Conservation (phyloP, 2,888 invertebrate genomes). For the Aquatica leii region DNA sequence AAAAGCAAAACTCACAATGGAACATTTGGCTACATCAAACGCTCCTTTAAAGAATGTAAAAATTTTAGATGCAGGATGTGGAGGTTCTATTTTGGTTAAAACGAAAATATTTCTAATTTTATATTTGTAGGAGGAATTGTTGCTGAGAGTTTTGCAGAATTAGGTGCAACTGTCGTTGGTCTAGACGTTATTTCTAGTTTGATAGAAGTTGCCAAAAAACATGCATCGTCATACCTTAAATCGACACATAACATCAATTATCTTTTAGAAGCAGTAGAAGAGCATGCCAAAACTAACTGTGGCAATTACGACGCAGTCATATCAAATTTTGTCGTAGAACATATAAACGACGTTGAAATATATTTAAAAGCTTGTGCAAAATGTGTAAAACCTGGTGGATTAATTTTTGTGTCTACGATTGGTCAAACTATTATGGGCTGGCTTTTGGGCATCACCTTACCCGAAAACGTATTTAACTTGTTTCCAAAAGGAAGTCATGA, state of each 20-base stretch:
- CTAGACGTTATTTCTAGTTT: slow-evolving; percentile 77
- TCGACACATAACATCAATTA: slow-evolving; percentile 59
- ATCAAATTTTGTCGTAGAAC: slow-evolving; percentile 74
- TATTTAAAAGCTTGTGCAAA: slow-evolving; percentile 61
- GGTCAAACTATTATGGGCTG: slow-evolving; percentile 64
- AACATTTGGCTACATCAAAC: too few species aligned
- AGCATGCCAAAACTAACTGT: slow-evolving; percentile 44
- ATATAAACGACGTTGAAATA: slow-evolving; percentile 64
- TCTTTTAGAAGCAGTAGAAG: slow-evolving; percentile 64
- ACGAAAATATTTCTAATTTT: too few species aligned
- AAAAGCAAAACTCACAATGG: too few species aligned
- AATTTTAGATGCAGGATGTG: too few species aligned
- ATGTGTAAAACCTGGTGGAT: slow-evolving; percentile 57
- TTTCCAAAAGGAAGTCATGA: slow-evolving; percentile 85
- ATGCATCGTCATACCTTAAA: slow-evolving; percentile 60
- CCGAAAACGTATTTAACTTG: slow-evolving; percentile 75
- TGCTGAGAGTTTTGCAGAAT: slow-evolving; percentile 66
- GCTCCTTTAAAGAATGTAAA: too few species aligned
- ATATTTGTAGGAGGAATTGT: slow-evolving; percentile 2
- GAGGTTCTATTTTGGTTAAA: too few species aligned
- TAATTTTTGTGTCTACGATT: slow-evolving; percentile 58
- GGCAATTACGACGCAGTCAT: slow-evolving; percentile 68
- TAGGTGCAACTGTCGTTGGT: slow-evolving; percentile 80
- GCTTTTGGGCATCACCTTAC: slow-evolving; percentile 67
- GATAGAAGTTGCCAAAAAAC: slow-evolving; percentile 70